Conservation (phyloP, 2,797 vertebrate species). For the Tinamus major region DNA sequence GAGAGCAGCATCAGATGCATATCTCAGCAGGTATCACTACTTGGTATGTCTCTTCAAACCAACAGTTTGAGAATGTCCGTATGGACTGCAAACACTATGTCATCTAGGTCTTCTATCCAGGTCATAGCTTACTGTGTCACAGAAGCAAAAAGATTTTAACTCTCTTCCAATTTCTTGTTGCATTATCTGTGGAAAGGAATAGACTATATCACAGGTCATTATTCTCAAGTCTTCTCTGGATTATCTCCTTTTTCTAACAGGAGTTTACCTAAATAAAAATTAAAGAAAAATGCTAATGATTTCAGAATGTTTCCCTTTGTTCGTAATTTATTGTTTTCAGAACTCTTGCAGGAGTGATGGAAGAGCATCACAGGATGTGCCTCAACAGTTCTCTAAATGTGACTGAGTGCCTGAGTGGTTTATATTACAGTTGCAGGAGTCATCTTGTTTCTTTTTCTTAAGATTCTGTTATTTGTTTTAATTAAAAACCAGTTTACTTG, state of each 20-base stretch:
- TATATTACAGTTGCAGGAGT: neutral
- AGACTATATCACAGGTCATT: neutral
- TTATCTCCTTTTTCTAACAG: neutral
- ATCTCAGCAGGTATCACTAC: neutral
- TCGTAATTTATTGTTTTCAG: neutral
- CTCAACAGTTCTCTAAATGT: neutral
- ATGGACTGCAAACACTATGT: neutral
- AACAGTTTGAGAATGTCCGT: neutral
- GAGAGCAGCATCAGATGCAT: neutral
- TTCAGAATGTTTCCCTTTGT: neutral
- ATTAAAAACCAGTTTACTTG: neutral
- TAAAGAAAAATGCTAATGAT: neutral
- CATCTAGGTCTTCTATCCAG: neutral
- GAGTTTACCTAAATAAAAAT: neutral
- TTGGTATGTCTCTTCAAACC: fast-evolving
- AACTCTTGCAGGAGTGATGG: neutral
- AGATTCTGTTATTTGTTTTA: neutral
- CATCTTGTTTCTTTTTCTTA: neutral
- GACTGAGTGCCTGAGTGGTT: neutral
- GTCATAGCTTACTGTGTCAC: neutral
- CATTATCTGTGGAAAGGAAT: neutral
- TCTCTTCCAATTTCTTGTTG: neutral
- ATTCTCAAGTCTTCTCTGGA: neutral
- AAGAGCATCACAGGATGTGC: neutral
- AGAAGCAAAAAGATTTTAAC: neutral